These are phyloP conservation scores for Sarotherodon lohbergeri DNA, from an alignment of 2,113 vertebrate species.

Conservation along the genomic window DNA sequence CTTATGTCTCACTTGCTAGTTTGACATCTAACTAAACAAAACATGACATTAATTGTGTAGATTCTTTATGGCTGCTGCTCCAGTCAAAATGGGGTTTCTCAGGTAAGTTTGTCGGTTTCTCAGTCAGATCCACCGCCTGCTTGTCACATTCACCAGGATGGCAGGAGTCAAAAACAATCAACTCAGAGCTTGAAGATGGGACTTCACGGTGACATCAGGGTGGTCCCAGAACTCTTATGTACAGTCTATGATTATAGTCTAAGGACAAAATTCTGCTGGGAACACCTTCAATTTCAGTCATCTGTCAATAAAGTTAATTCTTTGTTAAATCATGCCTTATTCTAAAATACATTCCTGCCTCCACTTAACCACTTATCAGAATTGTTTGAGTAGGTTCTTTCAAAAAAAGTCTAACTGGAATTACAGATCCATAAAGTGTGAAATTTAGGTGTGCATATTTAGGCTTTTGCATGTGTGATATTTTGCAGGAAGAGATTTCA, in stretches of 20 bases:
- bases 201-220: fast-evolving
- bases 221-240: not conserved
- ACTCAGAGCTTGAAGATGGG: not conserved
- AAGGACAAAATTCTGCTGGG: not conserved
- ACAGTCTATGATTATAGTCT: not conserved
- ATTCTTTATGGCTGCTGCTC: not conserved
- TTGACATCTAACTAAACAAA: not conserved
- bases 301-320: not conserved
- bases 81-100: not conserved
- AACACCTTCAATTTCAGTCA: not conserved
- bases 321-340: fast-evolving
- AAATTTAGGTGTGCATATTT: not conserved
- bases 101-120: fast-evolving
- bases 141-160: not conserved
- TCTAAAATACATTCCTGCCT: not conserved
- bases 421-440: not conserved
- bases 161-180: not conserved
- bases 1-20: not conserved
- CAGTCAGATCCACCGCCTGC: not conserved
- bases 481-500: not conserved
- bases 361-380: not conserved
- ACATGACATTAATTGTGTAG: not conserved
- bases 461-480: not conserved
- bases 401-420: not conserved
- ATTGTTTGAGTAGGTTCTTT: not conserved